Conservation (phyloP, 2,113 vertebrate species). For the Plecotus auritus region DNA sequence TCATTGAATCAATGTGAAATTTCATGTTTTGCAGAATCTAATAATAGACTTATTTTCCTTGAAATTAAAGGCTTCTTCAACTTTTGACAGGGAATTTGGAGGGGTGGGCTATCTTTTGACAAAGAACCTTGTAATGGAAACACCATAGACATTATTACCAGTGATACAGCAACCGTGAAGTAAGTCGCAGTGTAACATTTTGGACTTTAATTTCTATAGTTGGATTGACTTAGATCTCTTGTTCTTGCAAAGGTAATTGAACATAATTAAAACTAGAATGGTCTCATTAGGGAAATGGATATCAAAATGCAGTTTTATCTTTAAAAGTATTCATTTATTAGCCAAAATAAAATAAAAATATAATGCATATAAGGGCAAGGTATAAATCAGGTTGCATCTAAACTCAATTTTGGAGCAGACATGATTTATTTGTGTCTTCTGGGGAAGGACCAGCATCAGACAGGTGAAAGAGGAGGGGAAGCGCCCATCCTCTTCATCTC, state of each 20-base stretch:
- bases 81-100: neutral
- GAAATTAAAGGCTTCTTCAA: neutral
- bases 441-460: neutral
- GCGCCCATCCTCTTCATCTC: neutral
- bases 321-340: neutral
- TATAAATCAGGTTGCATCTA: neutral
- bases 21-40: neutral
- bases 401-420: neutral
- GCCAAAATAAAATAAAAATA: neutral
- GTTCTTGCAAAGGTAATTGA: neutral
- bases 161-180: neutral
- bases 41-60: neutral
- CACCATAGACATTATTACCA: neutral
- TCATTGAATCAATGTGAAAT: neutral
- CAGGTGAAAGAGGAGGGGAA: neutral
- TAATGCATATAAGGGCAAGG: neutral
- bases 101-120: neutral
- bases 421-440: neutral
- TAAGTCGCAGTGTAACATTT: neutral
- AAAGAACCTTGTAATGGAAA: neutral
- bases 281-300: neutral
- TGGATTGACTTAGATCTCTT: neutral
- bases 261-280: neutral
- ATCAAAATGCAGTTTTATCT: neutral
- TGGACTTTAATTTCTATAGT: neutral